Evolutionary conservation across 2,797 vertebrate genomes (phyloP), one percentile per base, ranked within the genome.

Genomic region (Pagetopsis macropterus): DNA sequence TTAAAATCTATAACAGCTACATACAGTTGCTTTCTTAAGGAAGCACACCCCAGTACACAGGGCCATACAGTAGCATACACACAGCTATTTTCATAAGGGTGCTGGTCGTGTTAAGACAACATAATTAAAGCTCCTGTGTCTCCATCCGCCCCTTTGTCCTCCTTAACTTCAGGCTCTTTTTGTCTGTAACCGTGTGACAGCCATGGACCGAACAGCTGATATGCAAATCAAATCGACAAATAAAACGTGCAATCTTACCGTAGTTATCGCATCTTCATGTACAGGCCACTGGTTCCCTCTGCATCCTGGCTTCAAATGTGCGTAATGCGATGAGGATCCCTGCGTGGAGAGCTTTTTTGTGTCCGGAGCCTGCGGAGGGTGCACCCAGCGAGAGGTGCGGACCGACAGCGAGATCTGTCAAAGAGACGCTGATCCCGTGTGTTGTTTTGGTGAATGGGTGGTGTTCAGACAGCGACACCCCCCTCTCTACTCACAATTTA

Each of bases 381-480:
- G 67, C 50, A 27, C 75, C 66, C 79, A 21, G 59, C 37, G 31
- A 65, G 65, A 86, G 46, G 55, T 64, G 37, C 70, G 63, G 23
- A 76, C 67, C 13, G 31, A 54, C 37, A 55, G 68, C 40, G 85
- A 84, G 72, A 3, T 84, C 74, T 44, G 12, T 33, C 27, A 37
- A 37, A 37, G 8, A 6, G 33, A 37, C 33, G 33, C 62, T 4
- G 83, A 73, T 40, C 14, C 40, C 23, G 83, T 84, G 81, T 84
- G n/a, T 80, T 85, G 78, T 89, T 87, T 76, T 79, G 84, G 83
- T 84, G 81, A 83, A 85, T 72, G 77, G 71, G 60, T 41, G 75
- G 17, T 31, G 48, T 58, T 70, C 49, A 15, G 33, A 37, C 33
- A 37, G 65, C 86, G 86, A 84, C 91, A 88, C 91, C 83, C 82